phyloP scores from a whole-genome alignment of 1,140 invertebrate species.

The Samia ricini region DNA sequence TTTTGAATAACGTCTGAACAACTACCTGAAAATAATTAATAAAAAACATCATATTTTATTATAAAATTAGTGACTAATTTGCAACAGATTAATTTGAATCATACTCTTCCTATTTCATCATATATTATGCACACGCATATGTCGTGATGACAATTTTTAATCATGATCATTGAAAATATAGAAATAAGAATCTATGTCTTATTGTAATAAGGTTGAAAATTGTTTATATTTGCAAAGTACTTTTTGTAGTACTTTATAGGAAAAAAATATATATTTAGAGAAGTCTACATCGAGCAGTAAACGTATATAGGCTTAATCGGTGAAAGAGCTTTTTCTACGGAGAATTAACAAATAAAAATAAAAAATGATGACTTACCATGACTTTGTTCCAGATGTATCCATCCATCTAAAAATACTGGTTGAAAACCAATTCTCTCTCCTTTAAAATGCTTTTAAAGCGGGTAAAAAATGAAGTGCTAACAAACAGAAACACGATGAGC shows the following conservation, averaged over 20 bases:
- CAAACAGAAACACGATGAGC: background rate
- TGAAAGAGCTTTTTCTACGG: no score
- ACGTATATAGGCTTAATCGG: no score
- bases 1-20: no score
- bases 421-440: background rate
- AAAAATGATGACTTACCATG: background rate
- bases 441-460: conserved; percentile 6
- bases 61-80: background rate
- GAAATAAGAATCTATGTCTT: no score
- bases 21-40: background rate
- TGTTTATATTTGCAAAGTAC: no score
- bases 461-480: background rate
- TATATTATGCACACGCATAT: conserved; percentile 5
- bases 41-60: background rate
- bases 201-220: no score
- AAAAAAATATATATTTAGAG: no score
- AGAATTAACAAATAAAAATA: no score
- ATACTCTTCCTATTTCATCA: conserved; percentile 4
- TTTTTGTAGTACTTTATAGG: no score
- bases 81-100: background rate
- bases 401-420: background rate
- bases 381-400: background rate
- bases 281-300: no score
- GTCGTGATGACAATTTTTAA: background rate
- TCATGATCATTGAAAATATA: background rate